Evolutionary conservation across 2,113 vertebrate species (phyloP), one percentile per base, ranked within the genome.

Genomic region (Atlantisia rogersi): DNA sequence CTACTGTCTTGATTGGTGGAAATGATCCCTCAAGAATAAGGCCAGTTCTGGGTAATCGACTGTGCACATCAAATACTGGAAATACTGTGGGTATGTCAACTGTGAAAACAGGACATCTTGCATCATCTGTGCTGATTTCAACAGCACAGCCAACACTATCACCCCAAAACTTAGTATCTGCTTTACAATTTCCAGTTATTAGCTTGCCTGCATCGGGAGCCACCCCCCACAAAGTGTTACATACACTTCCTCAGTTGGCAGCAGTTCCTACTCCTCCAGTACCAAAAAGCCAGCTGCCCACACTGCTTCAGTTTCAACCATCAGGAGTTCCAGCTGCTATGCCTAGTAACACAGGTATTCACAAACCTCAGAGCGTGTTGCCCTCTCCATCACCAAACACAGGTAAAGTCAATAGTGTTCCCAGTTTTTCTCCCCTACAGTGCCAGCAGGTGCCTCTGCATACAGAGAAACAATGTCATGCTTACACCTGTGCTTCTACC

Each of bases 41-140:
- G 83, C 97, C 97, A 92, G 2, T 96, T 96, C 88, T 97, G 42
- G 84, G 96, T 95, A 97, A 96, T 74, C 96, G 13, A 85, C 82
- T 95, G 58, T 97, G 95, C 63, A 80, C 95, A 4, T 95, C 98
- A 93, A 98, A 88, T 97, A 69, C 82, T 44, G 97, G 98, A 87
- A 98, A 96, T 96, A 95, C 96, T 89, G 59, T 98, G 79, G 97
- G 98, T 69, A 98, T 98, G 95, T 98, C 98, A 83, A 98, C 98
- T 96, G 98, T 99, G 80, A 98, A 98, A 97, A 97, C 98, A 81
- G 98, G 98, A 85, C 98, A 99, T 97, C 98, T 99, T 97, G 97
- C 98, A 62, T 98, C 99, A 25, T 98, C 99, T 81, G 96, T 98
- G 94, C 97, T 99, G 67, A 97, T 98, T 96, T 98, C 98, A 96